A percentile compares a stretch with the other conserved stretches of the same genome.
Conservation (phyloP, 2,888 invertebrate genomes). For the Agrypnus murinus region DNA sequence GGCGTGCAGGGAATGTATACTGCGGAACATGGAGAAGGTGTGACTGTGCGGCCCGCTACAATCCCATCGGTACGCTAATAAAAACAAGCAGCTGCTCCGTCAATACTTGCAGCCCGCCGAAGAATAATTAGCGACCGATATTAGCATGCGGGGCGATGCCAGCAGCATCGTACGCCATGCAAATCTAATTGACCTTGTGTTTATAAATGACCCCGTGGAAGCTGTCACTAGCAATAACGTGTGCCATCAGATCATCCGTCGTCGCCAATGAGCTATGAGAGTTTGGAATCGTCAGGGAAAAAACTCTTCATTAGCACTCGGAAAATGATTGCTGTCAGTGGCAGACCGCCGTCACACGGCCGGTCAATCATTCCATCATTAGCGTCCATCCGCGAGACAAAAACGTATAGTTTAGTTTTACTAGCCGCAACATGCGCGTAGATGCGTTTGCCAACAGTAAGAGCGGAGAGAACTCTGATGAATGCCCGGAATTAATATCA, state of each 20-base stretch:
- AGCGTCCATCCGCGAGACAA: constrained; percentile 54
- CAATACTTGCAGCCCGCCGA: constrained; percentile 67
- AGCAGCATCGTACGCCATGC: constrained; percentile 59
- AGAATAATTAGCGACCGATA: constrained; percentile 68
- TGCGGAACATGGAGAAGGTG: constrained; percentile 71
- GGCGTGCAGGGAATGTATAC: constrained; percentile 71
- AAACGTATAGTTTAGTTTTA: constrained; percentile 57
- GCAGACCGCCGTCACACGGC: constrained; percentile 64
- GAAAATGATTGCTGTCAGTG: constrained; percentile 70
- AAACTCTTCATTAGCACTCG: constrained; percentile 71
- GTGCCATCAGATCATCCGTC: constrained; percentile 68
- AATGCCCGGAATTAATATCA: constrained; percentile 68
- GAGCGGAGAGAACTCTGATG: constrained; percentile 66
- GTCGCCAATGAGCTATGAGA: constrained; percentile 68
- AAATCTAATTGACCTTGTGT: constrained; percentile 71
- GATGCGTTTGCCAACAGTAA: constrained; percentile 43
- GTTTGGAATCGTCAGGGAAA: constrained; percentile 68
- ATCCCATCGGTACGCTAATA: constrained; percentile 68
- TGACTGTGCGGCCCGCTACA: constrained; percentile 68
- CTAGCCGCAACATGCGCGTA: constrained; percentile 55
- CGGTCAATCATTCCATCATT: constrained; percentile 70
- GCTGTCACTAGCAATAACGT: constrained; percentile 71
- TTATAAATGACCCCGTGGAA: constrained; percentile 70
- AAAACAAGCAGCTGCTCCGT: constrained; percentile 70
- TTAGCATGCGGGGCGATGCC: constrained; percentile 63